Percentiles rank a stretch among this genome's conserved stretches.
phyloP scores from a whole-genome alignment of 2,797 vertebrate genomes.

The Phoebastria nigripes region DNA sequence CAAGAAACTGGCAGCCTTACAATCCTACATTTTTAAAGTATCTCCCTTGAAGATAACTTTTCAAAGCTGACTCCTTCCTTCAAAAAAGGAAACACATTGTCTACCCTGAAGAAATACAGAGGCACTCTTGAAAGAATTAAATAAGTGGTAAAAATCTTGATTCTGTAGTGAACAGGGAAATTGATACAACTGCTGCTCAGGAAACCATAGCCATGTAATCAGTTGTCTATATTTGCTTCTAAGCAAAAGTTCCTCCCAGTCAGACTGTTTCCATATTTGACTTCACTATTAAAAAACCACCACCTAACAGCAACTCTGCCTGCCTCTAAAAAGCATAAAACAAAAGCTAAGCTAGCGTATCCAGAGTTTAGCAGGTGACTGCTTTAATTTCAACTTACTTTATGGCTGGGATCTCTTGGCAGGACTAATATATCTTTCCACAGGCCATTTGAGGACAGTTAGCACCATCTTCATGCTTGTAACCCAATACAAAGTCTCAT shows the following conservation, averaged over 20 bases:
- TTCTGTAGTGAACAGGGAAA: neutral
- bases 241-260: neutral
- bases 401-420: neutral
- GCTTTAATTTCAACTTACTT: neutral
- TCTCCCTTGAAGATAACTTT: neutral
- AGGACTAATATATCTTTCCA: neutral
- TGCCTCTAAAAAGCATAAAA: neutral
- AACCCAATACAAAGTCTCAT: slow-evolving; percentile 18
- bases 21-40: neutral
- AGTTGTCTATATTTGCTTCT: neutral
- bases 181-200: neutral
- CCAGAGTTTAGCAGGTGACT: neutral
- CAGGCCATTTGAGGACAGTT: neutral
- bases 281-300: neutral
- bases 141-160: neutral
- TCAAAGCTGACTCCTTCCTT: neutral
- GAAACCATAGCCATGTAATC: neutral
- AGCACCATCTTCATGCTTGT: neutral
- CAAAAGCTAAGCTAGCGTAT: neutral
- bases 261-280: neutral
- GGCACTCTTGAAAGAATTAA: neutral
- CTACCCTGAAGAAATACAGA: neutral
- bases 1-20: neutral
- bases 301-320: neutral
- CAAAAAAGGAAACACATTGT: neutral